Base-by-base conservation (phyloP, 2,113 vertebrate genomes). In the Illadopsis cleaveri region DNA sequence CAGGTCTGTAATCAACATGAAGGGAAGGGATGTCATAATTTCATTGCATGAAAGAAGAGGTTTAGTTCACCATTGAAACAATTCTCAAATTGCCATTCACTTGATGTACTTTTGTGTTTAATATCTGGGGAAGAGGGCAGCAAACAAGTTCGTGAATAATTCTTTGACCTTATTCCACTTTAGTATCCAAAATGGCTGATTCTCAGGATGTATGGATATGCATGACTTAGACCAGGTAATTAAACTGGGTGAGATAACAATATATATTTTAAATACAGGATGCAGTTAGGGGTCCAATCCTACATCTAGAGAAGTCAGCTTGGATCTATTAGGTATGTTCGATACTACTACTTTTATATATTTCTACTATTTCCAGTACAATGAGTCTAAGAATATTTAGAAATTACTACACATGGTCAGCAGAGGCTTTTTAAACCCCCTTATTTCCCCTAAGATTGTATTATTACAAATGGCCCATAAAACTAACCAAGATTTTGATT, bases 391-490 rank as follows among this genome's bases (percentile, higher is more conserved):
- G 50, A 80, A 89, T 85, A 86, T 82, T 91, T 51, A 82, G 54
- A 91, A 94, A 79, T 89, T 88, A 92, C 68, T 89, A 65, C 42
- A 68, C 23, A 3, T 45, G 53, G 61, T 60, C 79, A 93, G 19
- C 73, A 97, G 89, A 93, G 89, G 54, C 51, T 89, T 95, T 97
- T 93, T 22, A 86, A 91, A 86, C 16, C 20, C 18, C 61, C 9
- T 0, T 48, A 86, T 83, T 89, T 93, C 62, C 78, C 82, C 37
- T 60, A 87, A 84, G 56, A 93, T 70, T 84, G 42, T 65, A 76
- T 79, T 95, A 92, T 76, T 91, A 81, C 31, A 73, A 95, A 92
- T 31, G 90, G 60, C 72, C 91, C 78, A 82, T 94, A 95, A 95
- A 95, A 72, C 53, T 28, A 56, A 77, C 68, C 48, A 88, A 91